A percentile compares a stretch with the other conserved stretches of the same genome.
These are phyloP conservation scores for Akabosia matsudoensis DNA, from an alignment of 1,140 invertebrate genomes.

Conservation along the genomic window DNA sequence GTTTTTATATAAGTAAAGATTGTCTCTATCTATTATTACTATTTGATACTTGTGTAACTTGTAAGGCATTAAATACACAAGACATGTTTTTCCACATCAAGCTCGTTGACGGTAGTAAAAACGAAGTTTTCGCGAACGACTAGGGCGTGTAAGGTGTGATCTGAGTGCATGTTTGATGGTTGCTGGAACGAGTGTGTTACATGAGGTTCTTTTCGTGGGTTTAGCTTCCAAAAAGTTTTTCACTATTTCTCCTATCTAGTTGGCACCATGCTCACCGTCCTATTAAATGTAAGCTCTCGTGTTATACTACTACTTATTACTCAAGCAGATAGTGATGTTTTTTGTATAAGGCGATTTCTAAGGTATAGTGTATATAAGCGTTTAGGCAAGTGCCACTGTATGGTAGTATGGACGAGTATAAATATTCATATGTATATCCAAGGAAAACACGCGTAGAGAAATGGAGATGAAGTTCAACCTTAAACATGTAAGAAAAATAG, in stretches of 20 bases:
- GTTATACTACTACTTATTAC: neutral
- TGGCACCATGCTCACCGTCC: neutral
- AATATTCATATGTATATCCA: too few relatives aligned
- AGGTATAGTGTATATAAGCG: neutral
- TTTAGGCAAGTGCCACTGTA: too few relatives aligned
- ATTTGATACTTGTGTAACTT: too few relatives aligned
- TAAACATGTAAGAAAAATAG: neutral
- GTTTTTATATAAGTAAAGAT: too few relatives aligned
- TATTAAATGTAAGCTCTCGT: neutral
- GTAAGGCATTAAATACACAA: neutral
- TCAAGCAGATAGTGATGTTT: too few relatives aligned
- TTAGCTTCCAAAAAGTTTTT: neutral
- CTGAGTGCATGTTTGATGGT: slow-evolving; percentile 45
- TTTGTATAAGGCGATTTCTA: neutral
- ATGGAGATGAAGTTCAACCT: neutral
- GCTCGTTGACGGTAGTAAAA: neutral
- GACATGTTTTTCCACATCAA: neutral
- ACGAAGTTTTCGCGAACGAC: slow-evolving; percentile 28
- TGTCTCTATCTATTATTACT: too few relatives aligned
- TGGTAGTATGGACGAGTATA: too few relatives aligned
- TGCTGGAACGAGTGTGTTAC: slow-evolving; percentile 31
- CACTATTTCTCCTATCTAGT: too few relatives aligned
- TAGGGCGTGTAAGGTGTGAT: slow-evolving; percentile 42
- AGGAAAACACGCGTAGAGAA: neutral
- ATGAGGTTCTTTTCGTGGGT: neutral